Conservation (phyloP, 2,113 vertebrate genomes). For the Rhegmatorhina hoffmannsi region DNA sequence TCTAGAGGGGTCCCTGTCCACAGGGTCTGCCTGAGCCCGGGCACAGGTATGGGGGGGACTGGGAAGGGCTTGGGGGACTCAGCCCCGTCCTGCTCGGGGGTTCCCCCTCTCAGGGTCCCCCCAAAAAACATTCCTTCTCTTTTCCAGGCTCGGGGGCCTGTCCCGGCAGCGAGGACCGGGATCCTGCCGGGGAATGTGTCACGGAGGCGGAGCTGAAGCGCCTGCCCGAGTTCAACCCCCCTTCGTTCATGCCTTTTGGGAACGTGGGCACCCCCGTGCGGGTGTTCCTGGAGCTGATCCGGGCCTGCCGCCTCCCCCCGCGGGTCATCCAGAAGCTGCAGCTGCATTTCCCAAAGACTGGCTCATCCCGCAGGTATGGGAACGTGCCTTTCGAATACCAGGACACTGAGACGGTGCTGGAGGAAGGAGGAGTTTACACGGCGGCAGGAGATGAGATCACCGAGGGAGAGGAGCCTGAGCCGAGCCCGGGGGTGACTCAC, state of each 20-base stretch:
- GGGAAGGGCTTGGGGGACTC: no score
- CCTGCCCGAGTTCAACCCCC: slow-evolving; percentile 90
- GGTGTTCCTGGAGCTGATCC: slow-evolving; percentile 92
- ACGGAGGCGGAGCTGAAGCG: slow-evolving; percentile 78
- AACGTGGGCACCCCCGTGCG: slow-evolving; percentile 91
- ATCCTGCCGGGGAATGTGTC: slow-evolving; percentile 64
- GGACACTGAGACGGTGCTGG: slow-evolving; percentile 63
- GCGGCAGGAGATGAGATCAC: slow-evolving; percentile 86
- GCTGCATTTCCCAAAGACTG: slow-evolving; percentile 86
- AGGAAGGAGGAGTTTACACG: slow-evolving; percentile 85
- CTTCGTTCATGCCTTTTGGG: slow-evolving; percentile 87
- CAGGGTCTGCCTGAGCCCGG: no score
- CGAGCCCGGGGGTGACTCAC: not conserved
- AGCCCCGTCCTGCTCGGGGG: no score
- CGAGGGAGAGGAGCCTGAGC: slow-evolving; percentile 35
- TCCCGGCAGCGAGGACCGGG: slow-evolving; percentile 76
- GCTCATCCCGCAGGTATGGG: slow-evolving; percentile 87
- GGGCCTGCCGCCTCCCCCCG: slow-evolving; percentile 89
- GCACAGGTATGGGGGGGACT: no score
- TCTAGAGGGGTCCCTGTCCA: no score
- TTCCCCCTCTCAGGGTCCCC: not conserved
- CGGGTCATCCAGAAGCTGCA: slow-evolving; percentile 87
- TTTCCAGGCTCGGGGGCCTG: slow-evolving; percentile 69
- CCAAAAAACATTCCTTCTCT: not conserved
- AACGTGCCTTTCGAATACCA: slow-evolving; percentile 89